Evolutionary conservation across 2,113 vertebrate genomes (phyloP), one percentile per base, ranked within the genome.

Genomic region (Peucedramus taeniatus): DNA sequence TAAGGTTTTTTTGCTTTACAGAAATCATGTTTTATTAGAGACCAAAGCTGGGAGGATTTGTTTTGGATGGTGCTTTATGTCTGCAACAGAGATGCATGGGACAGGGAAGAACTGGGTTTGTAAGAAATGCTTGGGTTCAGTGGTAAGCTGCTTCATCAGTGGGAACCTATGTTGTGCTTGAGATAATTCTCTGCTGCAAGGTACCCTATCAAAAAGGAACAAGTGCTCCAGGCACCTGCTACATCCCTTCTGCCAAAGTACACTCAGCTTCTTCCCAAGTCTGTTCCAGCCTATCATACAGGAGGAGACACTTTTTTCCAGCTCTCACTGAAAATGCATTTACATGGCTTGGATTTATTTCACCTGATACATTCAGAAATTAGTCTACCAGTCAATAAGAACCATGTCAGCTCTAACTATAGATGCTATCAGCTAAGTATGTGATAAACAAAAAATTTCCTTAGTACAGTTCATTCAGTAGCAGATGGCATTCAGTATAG

Each of bases 1-100:
- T 3, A 17, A 24, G 3, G 8, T 54, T 77, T 35, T 24, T 61
- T 70, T 69, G 24, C 8, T 70, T 90, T 61, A 50, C 11, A 66
- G 57, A 53, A 79, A 50, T 15, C 4, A 20, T 9, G 7, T 63
- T 82, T 65, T 23, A 26, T 65, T 72, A 50, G 28, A 88, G 37
- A 56, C 3, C 10, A 21, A 69, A 71, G 47, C 27, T 51, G 9
- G 10, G 6, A 18, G 42, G 7, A 17, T 13, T 15, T 6, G 15
- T n/a, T 89, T 89, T 22, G 7, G 24, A 22, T 60, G 13, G 10
- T 31, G 30, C 28, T 92, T 81, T 5, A 10, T 28, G 14, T 11
- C 35, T 71, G 66, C 40, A 61, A 13, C 20, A 13, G 15, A 64
- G n/a, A 56, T 1, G 2, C 1, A 1, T 7, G 3, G 13, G 7